Evolutionary conservation across 2,888 invertebrate species (phyloP).

Genomic region (Callosobruchus maculatus): DNA sequence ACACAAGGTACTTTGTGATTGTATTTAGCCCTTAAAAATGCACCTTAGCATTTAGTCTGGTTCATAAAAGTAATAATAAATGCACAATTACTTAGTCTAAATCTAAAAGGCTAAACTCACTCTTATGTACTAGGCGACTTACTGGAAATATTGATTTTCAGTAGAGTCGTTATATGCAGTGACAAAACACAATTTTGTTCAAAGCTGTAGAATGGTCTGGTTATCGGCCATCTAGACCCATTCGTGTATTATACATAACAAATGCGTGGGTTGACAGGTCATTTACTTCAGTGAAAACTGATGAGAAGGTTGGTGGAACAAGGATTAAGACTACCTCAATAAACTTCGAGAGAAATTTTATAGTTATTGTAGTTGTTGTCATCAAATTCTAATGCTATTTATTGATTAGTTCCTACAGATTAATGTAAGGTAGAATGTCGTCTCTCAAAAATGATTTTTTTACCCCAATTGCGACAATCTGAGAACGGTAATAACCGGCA

Average conservation of each 20-base stretch:
- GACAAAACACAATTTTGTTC: not conserved
- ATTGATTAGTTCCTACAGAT: no score
- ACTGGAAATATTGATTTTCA: not conserved
- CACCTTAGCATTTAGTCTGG: not conserved
- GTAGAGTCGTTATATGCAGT: not conserved
- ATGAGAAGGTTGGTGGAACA: not conserved
- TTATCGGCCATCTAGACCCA: not conserved
- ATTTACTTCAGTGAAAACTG: not conserved
- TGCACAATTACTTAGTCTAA: not conserved
- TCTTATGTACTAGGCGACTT: not conserved
- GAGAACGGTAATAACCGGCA: no score
- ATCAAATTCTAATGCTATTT: no score
- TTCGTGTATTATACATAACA: not conserved
- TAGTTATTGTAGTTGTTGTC: no score
- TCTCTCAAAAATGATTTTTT: no score
- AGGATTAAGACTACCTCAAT: no score
- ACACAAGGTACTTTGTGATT: not conserved
- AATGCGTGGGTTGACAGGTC: not conserved
- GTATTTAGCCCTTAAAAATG: not conserved
- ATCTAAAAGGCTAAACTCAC: not conserved
- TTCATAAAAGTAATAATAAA: not conserved
- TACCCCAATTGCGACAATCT: no score
- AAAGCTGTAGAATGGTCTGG: not conserved
- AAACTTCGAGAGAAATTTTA: no score
- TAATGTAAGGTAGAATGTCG: no score